These are phyloP conservation scores for Tortrix viridana DNA, from an alignment of 2,888 invertebrate species.

Conservation along the genomic window DNA sequence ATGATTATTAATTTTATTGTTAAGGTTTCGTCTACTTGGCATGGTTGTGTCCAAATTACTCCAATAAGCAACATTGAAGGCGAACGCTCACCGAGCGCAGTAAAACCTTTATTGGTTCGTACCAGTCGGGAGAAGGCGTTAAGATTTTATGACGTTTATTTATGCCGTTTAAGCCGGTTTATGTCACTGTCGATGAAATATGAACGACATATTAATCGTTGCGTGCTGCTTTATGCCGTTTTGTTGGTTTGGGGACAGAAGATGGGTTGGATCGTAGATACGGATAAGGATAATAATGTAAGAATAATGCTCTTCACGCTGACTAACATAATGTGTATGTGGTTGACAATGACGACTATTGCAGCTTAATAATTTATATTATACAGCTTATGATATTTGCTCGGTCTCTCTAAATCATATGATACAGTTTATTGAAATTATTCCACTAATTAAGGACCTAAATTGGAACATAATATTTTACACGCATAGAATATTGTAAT, in stretches of 20 bases:
- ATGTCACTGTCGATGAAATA: constrained; percentile 51
- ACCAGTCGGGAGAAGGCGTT: constrained; percentile 52
- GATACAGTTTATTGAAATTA: too few relatives aligned
- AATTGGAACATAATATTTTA: too few relatives aligned
- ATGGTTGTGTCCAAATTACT: neutral
- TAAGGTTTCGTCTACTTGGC: too few relatives aligned
- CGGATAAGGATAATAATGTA: neutral
- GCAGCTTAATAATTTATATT: too few relatives aligned
- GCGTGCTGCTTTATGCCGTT: constrained; percentile 37
- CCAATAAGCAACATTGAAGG: constrained; percentile 1
- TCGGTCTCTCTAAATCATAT: too few relatives aligned
- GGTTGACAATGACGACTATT: too few relatives aligned
- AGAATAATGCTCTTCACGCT: neutral
- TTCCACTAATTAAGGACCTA: too few relatives aligned
- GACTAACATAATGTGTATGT: too few relatives aligned
- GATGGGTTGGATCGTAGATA: constrained; percentile 10
- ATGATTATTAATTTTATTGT: too few relatives aligned
- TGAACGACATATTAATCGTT: constrained; percentile 49
- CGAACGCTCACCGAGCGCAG: constrained; percentile 13
- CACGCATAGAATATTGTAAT: too few relatives aligned
- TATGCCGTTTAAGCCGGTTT: constrained; percentile 54
- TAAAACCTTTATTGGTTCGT: constrained; percentile 39
- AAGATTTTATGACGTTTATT: constrained; percentile 54
- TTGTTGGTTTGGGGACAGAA: constrained; percentile 22
- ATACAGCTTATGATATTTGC: too few relatives aligned